Base-by-base conservation (phyloP, 1,140 invertebrate species). In the Diplogasteroides magnus region DNA sequence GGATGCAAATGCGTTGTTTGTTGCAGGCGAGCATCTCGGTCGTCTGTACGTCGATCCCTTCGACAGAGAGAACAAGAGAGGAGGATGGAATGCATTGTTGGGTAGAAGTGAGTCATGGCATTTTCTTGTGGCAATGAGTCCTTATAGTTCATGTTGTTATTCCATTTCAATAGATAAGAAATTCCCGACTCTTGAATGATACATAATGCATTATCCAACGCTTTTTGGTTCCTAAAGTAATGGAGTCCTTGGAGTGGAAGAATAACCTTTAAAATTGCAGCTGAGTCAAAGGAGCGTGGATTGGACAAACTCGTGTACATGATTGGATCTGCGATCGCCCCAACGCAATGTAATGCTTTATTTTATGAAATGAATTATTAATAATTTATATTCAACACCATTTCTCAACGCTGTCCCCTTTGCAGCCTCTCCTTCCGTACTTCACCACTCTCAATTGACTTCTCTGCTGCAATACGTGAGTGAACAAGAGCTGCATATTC, bases 231-330 rank as follows among this genome's bases (percentile, higher is more conserved):
- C n/a, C n/a, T n/a, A n/a, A n/a, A n/a, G n/a, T n/a, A n/a, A n/a
- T n/a, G n/a, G n/a, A n/a, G n/a, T n/a, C n/a, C n/a, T n/a, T n/a
- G n/a, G n/a, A n/a, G n/a, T n/a, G n/a, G n/a, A n/a, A n/a, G n/a
- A n/a, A n/a, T n/a, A n/a, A n/a, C n/a, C n/a, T n/a, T n/a, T n/a
- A n/a, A n/a, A n/a, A 32, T 77, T 80, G 31, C 60, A 80, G 77
- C 78, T 2, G 68, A 72, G 58, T 80, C 80, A 57, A 61, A 76
- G 31, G 37, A 60, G 15, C 75, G 77, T 23, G 71, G 72, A 31
- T 63, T 83, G 23, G 80, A 82, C 60, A 79, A 78, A 69, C 61
- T 82, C 31, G 79, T 82, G 15, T 82, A 81, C 61, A 23, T 80
- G 61, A 75, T 82, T 61, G 80, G 80, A 26, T 66, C 71, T n/a